phyloP scores from a whole-genome alignment of 2,888 invertebrate genomes.

The Ceramica pisi region DNA sequence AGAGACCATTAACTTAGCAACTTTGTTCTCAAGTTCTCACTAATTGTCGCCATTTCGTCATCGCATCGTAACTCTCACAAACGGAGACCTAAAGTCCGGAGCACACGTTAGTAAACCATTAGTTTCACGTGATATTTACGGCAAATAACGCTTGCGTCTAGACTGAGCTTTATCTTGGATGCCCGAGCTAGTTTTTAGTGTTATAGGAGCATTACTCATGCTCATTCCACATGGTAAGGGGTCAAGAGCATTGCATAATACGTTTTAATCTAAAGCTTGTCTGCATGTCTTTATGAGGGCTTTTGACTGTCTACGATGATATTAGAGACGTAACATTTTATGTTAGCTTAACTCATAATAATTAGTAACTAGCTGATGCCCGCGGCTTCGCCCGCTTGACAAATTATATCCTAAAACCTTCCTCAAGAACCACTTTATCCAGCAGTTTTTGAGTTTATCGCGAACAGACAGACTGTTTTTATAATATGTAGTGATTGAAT shows the following conservation, averaged over 20 bases:
- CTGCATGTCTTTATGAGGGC: neutral
- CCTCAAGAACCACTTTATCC: too few relatives aligned
- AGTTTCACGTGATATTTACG: conserved; percentile 52
- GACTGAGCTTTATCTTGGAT: conserved; percentile 54
- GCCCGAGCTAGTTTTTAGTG: conserved; percentile 36
- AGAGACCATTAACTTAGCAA: neutral
- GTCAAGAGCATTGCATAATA: conserved; percentile 19
- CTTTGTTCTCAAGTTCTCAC: conserved; percentile 2
- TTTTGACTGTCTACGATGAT: neutral
- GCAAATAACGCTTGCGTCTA: conserved; percentile 55
- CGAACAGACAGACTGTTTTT: too few relatives aligned
- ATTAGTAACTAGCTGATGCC: too few relatives aligned
- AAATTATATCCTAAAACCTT: too few relatives aligned
- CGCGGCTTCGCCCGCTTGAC: too few relatives aligned
- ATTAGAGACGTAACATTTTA: neutral
- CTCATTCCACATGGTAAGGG: conserved; percentile 13
- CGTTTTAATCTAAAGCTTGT: conserved; percentile 10
- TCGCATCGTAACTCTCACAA: conserved; percentile 8
- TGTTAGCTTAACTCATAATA: neutral
- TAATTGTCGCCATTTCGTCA: conserved; percentile 36
- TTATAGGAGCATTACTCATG: conserved; percentile 33
- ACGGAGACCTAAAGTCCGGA: conserved; percentile 29
- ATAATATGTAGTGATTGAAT: neutral
- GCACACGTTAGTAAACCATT: conserved; percentile 46
- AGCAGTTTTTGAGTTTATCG: too few relatives aligned